A percentile compares a stretch with the other conserved stretches of the same genome.
phyloP scores from a whole-genome alignment of 2,113 vertebrate genomes.

The Hemiprocne comata region DNA sequence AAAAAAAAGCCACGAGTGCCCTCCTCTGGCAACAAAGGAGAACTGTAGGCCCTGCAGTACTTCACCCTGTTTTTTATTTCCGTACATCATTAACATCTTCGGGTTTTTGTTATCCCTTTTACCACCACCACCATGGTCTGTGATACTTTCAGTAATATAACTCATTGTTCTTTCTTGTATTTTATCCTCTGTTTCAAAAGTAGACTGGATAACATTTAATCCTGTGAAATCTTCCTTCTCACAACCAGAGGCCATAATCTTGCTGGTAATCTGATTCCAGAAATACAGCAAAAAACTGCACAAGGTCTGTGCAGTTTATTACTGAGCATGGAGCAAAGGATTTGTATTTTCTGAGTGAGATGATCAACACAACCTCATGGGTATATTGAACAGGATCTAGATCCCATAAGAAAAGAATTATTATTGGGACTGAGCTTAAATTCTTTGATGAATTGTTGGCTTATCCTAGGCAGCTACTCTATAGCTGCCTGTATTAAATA shows the following conservation, averaged over 20 bases:
- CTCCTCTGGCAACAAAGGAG: conserved; percentile 51
- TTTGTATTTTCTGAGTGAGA: not conserved
- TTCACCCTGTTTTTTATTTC: not conserved
- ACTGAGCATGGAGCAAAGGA: not conserved
- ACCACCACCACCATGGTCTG: not conserved
- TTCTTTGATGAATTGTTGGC: not conserved
- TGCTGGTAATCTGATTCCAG: conserved; percentile 36
- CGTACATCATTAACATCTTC: not conserved
- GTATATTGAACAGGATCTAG: not conserved
- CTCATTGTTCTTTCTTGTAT: not conserved
- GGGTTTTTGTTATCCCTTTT: not conserved
- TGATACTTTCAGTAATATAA: conserved; percentile 2
- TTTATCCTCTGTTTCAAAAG: not conserved
- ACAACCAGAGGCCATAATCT: conserved; percentile 36
- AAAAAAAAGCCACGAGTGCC: conserved; percentile 16
- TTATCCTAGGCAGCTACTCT: not conserved
- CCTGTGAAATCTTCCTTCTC: conserved; percentile 20
- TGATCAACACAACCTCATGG: not conserved
- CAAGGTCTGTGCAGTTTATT: not conserved
- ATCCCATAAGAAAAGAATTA: not conserved
- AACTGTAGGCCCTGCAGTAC: not conserved
- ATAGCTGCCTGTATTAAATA: not conserved
- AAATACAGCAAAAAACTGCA: not conserved
- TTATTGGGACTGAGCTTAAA: not conserved
- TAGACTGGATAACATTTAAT: not conserved